Percentiles rank a stretch among this genome's conserved stretches.
Conservation (phyloP, 2,113 vertebrate genomes). For the Epinephelus lanceolatus region DNA sequence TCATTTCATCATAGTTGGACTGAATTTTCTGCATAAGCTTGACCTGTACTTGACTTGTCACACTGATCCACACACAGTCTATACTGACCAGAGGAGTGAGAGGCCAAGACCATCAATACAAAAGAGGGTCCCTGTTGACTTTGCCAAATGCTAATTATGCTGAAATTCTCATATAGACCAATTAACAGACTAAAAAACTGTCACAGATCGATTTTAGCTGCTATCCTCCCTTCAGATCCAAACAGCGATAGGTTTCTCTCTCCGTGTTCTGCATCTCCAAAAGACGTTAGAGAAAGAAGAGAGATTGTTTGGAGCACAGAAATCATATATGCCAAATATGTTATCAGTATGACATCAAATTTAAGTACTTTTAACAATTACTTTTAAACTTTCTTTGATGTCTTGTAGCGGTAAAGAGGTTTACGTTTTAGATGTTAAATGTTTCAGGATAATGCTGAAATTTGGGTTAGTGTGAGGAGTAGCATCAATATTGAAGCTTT, state of each 20-base stretch:
- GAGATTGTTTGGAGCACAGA: not conserved
- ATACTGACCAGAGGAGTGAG: conserved; percentile 43
- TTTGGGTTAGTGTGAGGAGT: no score
- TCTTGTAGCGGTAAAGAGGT: no score
- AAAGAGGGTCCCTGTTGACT: conserved; percentile 50
- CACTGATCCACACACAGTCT: conserved; percentile 57
- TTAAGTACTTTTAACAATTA: not conserved
- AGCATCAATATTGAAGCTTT: not conserved
- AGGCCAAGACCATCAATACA: conserved; percentile 37
- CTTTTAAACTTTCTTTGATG: no score
- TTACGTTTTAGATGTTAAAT: not conserved
- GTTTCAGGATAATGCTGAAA: not conserved
- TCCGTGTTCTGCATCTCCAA: conserved; percentile 7
- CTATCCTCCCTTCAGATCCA: not conserved
- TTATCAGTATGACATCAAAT: not conserved
- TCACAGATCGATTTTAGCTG: conserved; percentile 19
- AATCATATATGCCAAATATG: not conserved
- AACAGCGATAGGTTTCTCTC: not conserved
- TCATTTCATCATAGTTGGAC: conserved; percentile 40
- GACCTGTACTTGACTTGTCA: conserved; percentile 62
- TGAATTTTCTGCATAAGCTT: conserved; percentile 49
- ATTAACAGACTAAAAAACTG: conserved; percentile 41
- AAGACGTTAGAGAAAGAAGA: not conserved
- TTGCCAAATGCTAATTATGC: conserved; percentile 47
- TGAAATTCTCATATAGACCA: conserved; percentile 32